Conservation (phyloP, 2,888 invertebrate species). For the Lepidochitona cinerea region DNA sequence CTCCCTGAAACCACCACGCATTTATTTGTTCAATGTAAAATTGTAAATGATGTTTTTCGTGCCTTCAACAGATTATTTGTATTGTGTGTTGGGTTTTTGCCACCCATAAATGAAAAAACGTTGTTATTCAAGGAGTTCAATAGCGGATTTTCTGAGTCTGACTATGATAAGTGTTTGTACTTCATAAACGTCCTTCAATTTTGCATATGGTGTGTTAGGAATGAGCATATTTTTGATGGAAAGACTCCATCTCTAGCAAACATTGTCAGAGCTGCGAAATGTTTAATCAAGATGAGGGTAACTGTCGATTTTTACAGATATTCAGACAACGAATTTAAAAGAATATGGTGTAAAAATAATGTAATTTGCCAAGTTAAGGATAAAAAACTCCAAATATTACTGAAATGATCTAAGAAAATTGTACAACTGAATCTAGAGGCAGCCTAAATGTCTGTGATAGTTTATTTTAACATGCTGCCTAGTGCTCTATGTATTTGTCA, state of each 20-base stretch:
- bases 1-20: neutral
- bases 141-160: neutral
- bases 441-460: too few relatives aligned
- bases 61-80: neutral
- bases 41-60: neutral
- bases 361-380: too few relatives aligned
- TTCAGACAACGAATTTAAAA: neutral
- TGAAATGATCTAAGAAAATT: too few relatives aligned
- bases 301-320: neutral
- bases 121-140: neutral
- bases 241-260: neutral
- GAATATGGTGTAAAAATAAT: neutral
- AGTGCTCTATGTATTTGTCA: too few relatives aligned
- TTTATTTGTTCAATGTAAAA: neutral
- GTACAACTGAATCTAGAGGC: too few relatives aligned
- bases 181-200: neutral
- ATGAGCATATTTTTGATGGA: neutral
- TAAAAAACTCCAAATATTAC: too few relatives aligned
- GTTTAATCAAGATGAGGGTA: neutral
- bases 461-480: too few relatives aligned
- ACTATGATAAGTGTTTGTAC: neutral
- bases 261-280: neutral
- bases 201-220: neutral
- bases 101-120: neutral
- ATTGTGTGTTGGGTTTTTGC: neutral